A percentile compares a stretch with the other conserved stretches of the same genome.
phyloP scores from a whole-genome alignment of 2,888 invertebrate species.

The Hydriomena furcata region DNA sequence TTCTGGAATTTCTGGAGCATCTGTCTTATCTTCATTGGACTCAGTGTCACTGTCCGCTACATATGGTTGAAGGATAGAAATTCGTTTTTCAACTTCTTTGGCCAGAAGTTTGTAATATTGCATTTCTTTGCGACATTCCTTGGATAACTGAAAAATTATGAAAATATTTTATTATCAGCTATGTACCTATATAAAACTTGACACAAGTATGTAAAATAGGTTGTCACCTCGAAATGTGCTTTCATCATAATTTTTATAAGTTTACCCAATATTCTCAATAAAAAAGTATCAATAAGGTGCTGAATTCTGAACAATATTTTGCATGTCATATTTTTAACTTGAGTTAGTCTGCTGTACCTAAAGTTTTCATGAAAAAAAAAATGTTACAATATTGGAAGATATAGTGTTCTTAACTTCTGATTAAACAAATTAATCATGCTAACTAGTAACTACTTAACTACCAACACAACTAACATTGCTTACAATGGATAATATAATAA shows the following conservation, averaged over 20 bases:
- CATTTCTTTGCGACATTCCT: constrained; percentile 86
- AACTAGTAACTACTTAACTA: background rate
- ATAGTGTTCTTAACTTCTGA: background rate
- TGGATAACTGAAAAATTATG: constrained; percentile 83
- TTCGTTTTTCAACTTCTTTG: constrained; percentile 84
- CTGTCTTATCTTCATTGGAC: constrained; percentile 52
- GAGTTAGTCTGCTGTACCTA: constrained; percentile 20
- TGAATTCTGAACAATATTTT: constrained; percentile 15
- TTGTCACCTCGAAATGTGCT: constrained; percentile 25
- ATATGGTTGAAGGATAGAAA: constrained; percentile 70
- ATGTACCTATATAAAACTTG: constrained; percentile 1
- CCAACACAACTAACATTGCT: no score
- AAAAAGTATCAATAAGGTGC: constrained; percentile 9
- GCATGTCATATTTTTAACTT: constrained; percentile 13
- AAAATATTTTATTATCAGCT: constrained; percentile 22
- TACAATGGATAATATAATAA: no score
- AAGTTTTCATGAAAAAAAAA: constrained; percentile 4
- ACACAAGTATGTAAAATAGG: constrained; percentile 18
- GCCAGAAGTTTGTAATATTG: constrained; percentile 87
- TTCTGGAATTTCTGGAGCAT: constrained; percentile 65
- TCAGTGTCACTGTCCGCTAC: constrained; percentile 55
- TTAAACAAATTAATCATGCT: background rate
- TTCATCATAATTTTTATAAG: constrained; percentile 21
- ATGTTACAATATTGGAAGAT: no score
- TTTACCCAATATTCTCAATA: constrained; percentile 22